Evolutionary conservation across 35 echinoderm and acorn worm genomes (phyloP), one percentile per base, ranked within the genome.

Genomic region (Heliocidaris erythrogramma): DNA sequence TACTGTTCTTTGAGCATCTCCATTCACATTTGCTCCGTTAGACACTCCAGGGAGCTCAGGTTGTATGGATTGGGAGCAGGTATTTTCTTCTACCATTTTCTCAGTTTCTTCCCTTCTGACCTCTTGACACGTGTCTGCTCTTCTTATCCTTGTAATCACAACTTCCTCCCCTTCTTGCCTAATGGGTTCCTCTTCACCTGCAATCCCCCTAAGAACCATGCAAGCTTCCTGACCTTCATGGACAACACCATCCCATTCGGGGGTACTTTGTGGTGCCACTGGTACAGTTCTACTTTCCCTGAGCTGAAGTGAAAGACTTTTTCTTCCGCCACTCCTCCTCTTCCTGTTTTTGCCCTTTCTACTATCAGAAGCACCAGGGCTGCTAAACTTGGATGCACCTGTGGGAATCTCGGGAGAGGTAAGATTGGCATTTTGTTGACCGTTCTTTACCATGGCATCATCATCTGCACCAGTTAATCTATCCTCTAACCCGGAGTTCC

Each of bases 161-260:
- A 92, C 48, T 24, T 92, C 91, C 29, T 52, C 91, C 27, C n/a
- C 91, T 48, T 17, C 91, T 48, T 92, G 47, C 91, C 29, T 59
- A 13, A 92, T 92, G 47, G 91, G 91, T 59, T 92, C 91, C 50
- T 92, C 91, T 30, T 59, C 91, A 92, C 91, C 91, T 6, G 91
- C 91, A 92, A 92, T 59, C 11, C 91, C 91, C 13, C 50, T 49
- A 92, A 92, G 91, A 92, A 92, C 91, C 13, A 13, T 13, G 30
- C 91, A 32, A 49, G 47, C 30, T 47, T 32, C 87, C 18, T 48
- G 31, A 27, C 18, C 87, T 12, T 89, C 87, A 31, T 48, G 31
- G 47, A 42, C 87, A 89, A 89, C 87, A 32, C 87, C 31, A 14
- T 6, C 87, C 31, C 87, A n/a, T 48, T 32, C 87, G 10, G 31